Base-by-base conservation (phyloP, 2,113 vertebrate species). In the Semnopithecus entellus region DNA sequence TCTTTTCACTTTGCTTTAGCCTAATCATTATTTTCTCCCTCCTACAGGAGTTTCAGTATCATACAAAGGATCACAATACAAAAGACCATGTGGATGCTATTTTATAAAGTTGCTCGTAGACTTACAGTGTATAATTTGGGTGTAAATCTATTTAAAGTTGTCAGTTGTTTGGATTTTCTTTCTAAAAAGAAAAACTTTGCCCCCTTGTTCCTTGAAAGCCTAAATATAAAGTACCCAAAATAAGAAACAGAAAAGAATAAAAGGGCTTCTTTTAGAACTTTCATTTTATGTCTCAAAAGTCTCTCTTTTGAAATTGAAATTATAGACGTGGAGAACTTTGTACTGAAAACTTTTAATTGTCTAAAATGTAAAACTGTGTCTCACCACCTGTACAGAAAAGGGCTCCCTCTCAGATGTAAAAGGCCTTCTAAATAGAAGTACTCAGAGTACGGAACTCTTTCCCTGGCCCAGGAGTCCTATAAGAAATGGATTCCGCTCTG, bases 1-100 rank as follows among this genome's bases (percentile, higher is more conserved):
- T 83, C 90, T 98, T 98, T 98, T 98, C 96, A 96, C 96, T 98
- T 97, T 82, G 1, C 97, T 98, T 98, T 97, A 98, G 98, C 94
- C 90, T 98, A 95, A 97, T 98, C 95, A 95, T 98, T 98, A 97
- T 98, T 98, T 98, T 97, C 76, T 85, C 95, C 97, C 57, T 96
- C 90, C 95, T 98, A 97, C 82, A 90, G 38, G 85, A 92, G 96
- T 70, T 13, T 30, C 92, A 84, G 32, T 97, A 75, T 75, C 95
- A 93, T 94, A 97, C 32, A 95, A 98, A 98, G 70, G 91, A 95
- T 98, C 92, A 72, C 50, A 90, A 92, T 38, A 96, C 79, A 98
- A 97, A 98, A 97, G 75, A 76, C 79, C 50, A 90, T 40, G 84
- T 90, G 94, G 94, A 92, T 93, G 88, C 90, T 92, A 98, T 95